Conservation (phyloP, 2,113 vertebrate genomes). For the Albula goreensis region DNA sequence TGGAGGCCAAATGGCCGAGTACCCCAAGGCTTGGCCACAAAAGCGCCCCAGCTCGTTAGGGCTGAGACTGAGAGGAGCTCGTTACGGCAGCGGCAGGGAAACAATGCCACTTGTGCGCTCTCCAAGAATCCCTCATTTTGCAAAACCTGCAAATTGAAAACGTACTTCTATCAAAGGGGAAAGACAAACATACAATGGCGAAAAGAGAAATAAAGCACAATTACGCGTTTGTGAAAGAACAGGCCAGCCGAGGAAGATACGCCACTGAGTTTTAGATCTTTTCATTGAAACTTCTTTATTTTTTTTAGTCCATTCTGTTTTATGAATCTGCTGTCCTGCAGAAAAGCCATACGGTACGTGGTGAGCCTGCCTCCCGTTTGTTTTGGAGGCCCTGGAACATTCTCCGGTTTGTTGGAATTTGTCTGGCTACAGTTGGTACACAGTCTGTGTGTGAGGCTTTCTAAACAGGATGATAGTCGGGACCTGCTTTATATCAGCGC, state of each 20-base stretch:
- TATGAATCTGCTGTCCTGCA: background rate
- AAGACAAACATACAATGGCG: background rate
- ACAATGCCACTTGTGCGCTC: conserved; percentile 16
- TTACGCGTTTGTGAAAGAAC: background rate
- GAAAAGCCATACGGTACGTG: background rate
- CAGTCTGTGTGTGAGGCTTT: background rate
- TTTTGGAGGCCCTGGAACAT: conserved; percentile 2
- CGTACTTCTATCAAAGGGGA: conserved; percentile 11
- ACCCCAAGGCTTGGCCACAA: conserved; percentile 18
- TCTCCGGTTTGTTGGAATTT: background rate
- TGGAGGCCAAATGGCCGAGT: background rate
- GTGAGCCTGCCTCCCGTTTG: background rate
- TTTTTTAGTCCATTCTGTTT: background rate
- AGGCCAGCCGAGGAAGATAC: background rate
- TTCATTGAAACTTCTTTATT: background rate
- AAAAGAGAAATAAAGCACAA: background rate
- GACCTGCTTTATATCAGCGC: background rate
- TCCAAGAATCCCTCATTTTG: conserved; percentile 1
- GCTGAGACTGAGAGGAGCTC: background rate
- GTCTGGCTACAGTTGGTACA: background rate
- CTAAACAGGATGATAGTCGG: background rate
- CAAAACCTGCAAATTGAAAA: conserved; percentile 36
- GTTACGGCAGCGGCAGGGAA: conserved; percentile 21
- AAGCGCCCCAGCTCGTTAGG: conserved; percentile 20
- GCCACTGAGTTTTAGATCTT: background rate